phyloP scores from a whole-genome alignment of 1,140 invertebrate genomes.

The Lepidotrigona ventralis region DNA sequence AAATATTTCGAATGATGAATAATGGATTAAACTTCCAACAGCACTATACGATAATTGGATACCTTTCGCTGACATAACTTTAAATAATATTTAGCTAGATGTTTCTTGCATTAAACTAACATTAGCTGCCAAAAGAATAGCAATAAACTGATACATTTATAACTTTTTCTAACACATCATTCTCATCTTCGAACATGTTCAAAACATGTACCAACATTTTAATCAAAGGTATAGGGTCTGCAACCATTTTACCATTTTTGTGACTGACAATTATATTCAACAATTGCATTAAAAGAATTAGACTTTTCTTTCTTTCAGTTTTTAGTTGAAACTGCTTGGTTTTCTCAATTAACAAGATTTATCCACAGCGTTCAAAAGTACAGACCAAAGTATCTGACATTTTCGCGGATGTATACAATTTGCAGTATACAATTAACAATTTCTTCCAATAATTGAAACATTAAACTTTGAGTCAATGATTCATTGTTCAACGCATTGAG shows the following conservation, averaged over 20 bases:
- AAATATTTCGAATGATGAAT: slow-evolving; percentile 87
- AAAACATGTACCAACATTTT: slow-evolving; percentile 79
- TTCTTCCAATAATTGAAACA: slow-evolving; percentile 84
- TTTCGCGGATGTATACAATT: slow-evolving; percentile 82
- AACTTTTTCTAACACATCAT: slow-evolving; percentile 79
- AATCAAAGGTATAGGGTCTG: slow-evolving; percentile 81
- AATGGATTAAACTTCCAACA: slow-evolving; percentile 83
- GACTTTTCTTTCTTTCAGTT: slow-evolving; percentile 63
- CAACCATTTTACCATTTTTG: slow-evolving; percentile 84
- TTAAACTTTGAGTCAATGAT: slow-evolving; percentile 80
- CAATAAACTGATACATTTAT: slow-evolving; percentile 81
- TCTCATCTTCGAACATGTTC: slow-evolving; percentile 74
- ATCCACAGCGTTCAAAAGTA: slow-evolving; percentile 69
- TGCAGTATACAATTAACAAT: slow-evolving; percentile 82
- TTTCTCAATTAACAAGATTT: slow-evolving; percentile 59
- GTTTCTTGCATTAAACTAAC: slow-evolving; percentile 85
- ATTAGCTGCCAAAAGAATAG: slow-evolving; percentile 83
- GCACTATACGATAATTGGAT: slow-evolving; percentile 82
- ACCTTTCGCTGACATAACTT: slow-evolving; percentile 81
- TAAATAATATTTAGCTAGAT: slow-evolving; percentile 83
- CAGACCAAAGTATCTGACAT: slow-evolving; percentile 82
- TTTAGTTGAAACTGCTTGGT: slow-evolving; percentile 19
- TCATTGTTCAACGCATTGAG: slow-evolving; percentile 82
- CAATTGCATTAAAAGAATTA: slow-evolving; percentile 80
- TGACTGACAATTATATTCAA: slow-evolving; percentile 83